These are phyloP conservation scores for Centrocercus urophasianus DNA, from an alignment of 2,113 vertebrate species.

Conservation along the genomic window DNA sequence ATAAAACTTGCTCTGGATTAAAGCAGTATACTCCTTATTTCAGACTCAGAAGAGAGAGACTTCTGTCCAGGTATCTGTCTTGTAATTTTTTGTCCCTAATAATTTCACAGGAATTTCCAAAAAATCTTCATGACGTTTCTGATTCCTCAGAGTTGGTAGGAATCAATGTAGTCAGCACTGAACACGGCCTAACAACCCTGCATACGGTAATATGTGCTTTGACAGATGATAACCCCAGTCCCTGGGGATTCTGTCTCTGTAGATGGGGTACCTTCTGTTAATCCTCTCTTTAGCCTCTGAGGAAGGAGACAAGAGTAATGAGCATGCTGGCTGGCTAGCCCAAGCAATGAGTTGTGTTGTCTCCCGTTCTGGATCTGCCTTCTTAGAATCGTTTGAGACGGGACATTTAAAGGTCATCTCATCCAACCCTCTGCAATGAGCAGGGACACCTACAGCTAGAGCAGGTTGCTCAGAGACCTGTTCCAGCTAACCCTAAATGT, in stretches of 20 bases:
- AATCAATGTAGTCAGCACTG: not conserved
- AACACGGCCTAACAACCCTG: rapidly evolving
- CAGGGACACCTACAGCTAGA: too few relatives aligned
- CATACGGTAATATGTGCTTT: rapidly evolving
- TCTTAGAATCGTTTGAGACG: too few relatives aligned
- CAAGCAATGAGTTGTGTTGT: not conserved
- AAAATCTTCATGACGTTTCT: not conserved
- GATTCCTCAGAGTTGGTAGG: not conserved
- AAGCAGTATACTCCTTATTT: not conserved
- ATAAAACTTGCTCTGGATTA: not conserved
- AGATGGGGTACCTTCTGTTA: not conserved
- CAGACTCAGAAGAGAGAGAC: not conserved
- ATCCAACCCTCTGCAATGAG: too few relatives aligned
- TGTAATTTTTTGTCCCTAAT: not conserved
- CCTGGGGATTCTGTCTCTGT: not conserved
- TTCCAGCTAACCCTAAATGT: too few relatives aligned
- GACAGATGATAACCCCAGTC: not conserved
- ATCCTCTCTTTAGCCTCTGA: not conserved
- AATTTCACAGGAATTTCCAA: not conserved
- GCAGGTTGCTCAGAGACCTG: too few relatives aligned
- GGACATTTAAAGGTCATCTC: too few relatives aligned
- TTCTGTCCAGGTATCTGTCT: not conserved
- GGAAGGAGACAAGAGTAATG: not conserved
- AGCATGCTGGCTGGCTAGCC: not conserved
- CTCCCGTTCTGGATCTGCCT: not conserved